Base-by-base conservation (phyloP, 2,888 invertebrate species). In the Pammene aurita region DNA sequence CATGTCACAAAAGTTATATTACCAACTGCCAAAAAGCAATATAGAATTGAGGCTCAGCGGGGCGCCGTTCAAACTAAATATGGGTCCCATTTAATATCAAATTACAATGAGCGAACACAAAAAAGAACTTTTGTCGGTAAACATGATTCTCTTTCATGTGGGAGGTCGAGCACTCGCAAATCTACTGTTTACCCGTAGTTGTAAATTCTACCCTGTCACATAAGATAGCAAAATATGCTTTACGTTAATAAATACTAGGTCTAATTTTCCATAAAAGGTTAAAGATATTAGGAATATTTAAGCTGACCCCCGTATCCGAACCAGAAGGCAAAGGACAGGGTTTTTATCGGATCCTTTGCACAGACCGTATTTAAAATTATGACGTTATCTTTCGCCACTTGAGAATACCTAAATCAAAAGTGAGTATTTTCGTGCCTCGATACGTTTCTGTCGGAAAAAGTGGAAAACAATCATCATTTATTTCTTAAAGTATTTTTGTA, bases 41-140 rank as follows among this genome's bases (percentile, higher is more conserved):
- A 5, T 18, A 5, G 13, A 26, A 50, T 18, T 50, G 14, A 18
- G 13, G n/a, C 54, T 2, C 54, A 54, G 54, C 54, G 56, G 58
- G 71, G 13, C 61, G 67, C 38, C 67, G 16, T 14, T 48, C 55
- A 18, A 60, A 65, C 60, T 58, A 54, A 69, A 69, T 56, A 64
- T 55, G 56, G 67, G 62, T 14, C 46, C 58, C 44, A 41, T 50
- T 65, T 57, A 63, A 60, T 69, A 69, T 69, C 69, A 42, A 46
- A 65, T 69, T 65, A 70, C 70, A 70, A 62, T 66, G 57, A 35
- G 48, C 42, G 48, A 58, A 70, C 61, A 67, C 66, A 56, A 66
- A 65, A 69, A 69, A 54, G 44, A 38, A 57, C 61, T 70, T 70
- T 70, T 67, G 70, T 62, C 67, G 67, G 70, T 58, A 70, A 70